Conservation (phyloP, 2,113 vertebrate species). For the Seriola aureovittata region DNA sequence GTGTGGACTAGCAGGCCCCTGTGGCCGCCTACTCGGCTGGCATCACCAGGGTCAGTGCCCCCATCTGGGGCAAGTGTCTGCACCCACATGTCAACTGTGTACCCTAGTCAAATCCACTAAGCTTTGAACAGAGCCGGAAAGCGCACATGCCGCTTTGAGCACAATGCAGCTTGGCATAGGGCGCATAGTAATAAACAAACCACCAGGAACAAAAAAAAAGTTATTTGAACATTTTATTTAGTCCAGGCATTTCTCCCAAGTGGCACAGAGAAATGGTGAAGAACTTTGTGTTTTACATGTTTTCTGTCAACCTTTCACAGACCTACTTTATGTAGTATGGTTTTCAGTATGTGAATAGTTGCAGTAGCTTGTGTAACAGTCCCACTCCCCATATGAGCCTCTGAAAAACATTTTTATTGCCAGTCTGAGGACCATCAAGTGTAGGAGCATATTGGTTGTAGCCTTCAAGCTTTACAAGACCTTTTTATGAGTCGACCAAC, state of each 20-base stretch:
- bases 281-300: constrained; percentile 38
- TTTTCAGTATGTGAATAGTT: constrained; percentile 4
- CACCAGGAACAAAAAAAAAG: constrained; percentile 17
- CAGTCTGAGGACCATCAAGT: constrained; percentile 42
- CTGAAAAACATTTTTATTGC: constrained; percentile 37
- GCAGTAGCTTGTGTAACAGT: constrained; percentile 6
- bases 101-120: constrained; percentile 78
- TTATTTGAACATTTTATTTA: constrained; percentile 41
- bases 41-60: constrained; percentile 73
- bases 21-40: constrained; percentile 51
- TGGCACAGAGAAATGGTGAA: constrained; percentile 1
- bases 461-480: constrained; percentile 36
- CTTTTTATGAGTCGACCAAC: constrained; percentile 41
- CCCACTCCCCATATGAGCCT: constrained; percentile 15
- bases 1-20: constrained; percentile 48
- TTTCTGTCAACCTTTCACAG: constrained; percentile 13
- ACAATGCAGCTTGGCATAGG: constrained; percentile 65
- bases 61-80: constrained; percentile 75
- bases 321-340: constrained; percentile 11
- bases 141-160: constrained; percentile 61
- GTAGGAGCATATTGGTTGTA: constrained; percentile 43
- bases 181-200: constrained; percentile 59
- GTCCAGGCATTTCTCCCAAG: constrained; percentile 38
- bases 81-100: constrained; percentile 71
- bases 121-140: constrained; percentile 66